Evolutionary conservation across 53 echinoderm and acorn worm genomes (phyloP), one percentile per base, ranked within the genome.

Genomic region (Arbacia lixula): DNA sequence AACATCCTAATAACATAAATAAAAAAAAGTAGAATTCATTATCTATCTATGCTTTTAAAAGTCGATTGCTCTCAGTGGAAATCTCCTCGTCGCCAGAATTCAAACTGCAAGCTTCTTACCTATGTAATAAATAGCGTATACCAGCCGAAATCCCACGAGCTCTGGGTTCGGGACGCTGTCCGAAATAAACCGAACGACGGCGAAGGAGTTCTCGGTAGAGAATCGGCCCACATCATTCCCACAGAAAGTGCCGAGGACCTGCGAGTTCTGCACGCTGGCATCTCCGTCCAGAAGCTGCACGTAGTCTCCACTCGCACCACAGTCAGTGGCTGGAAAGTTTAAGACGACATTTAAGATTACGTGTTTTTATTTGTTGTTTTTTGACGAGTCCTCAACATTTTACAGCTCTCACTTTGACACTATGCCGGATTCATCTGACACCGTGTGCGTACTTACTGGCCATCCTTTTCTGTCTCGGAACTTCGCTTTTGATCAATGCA

Each of bases 81-180:
- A 68, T 68, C 24, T 22, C 12, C 19, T 40, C 11, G 21, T 19
- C 9, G 40, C 28, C 42, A n/a, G n/a, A n/a, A n/a, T n/a, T n/a
- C n/a, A n/a, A n/a, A n/a, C n/a, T n/a, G n/a, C n/a, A n/a, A n/a
- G n/a, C 12, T 68, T 19, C 46, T 81, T 28, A 95, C 95, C 95
- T 77, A 62, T 60, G 50, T 95, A 95, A 73, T 64, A 95, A 50
- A 95, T 79, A 1, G 90, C 66, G 64, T 90, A 95, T 2, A 90
- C 50, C 16, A 87, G 73, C 36, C 67, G 85, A 52, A 95, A 95
- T 10, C 95, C 95, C 8, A 16, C 60, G 8, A 87, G 60, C 2
- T 84, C 85, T 16, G 61, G 36, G 39, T 92, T 92, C 24, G 72
- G 38, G 17, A 65, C 66, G 14, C 85, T 84, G 40, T 95, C 93